Percentiles rank a stretch among this genome's conserved stretches.
Conservation (phyloP, 2,797 vertebrate genomes). For the Onychomys torridus region DNA sequence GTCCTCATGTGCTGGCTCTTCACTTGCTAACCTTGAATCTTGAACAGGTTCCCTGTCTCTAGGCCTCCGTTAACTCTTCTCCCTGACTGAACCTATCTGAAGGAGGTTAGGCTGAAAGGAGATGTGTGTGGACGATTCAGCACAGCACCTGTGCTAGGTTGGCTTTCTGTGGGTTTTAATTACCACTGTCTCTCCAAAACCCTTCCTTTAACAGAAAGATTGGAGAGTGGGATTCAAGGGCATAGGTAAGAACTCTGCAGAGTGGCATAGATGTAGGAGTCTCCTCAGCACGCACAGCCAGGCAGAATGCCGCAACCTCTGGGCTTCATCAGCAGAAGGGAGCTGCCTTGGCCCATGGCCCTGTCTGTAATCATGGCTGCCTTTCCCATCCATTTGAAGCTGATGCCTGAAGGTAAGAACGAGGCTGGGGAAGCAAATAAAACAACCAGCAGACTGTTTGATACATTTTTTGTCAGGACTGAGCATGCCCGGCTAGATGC, state of each 20-base stretch:
- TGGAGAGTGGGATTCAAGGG: neutral
- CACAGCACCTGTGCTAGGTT: neutral
- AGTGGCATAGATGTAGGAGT: neutral
- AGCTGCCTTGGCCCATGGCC: neutral
- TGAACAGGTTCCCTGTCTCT: neutral
- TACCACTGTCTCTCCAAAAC: neutral
- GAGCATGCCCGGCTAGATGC: neutral
- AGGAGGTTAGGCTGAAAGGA: neutral
- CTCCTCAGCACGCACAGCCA: neutral
- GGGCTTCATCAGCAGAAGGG: neutral
- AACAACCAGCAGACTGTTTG: neutral
- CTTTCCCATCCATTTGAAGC: constrained; percentile 8
- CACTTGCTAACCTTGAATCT: neutral
- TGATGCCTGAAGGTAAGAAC: neutral
- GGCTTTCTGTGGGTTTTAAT: neutral
- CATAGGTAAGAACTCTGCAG: neutral
- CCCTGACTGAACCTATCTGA: neutral
- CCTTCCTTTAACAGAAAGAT: neutral
- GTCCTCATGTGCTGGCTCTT: neutral
- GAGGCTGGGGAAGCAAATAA: neutral
- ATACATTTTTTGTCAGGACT: neutral
- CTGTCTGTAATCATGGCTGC: neutral
- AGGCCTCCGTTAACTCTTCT: neutral
- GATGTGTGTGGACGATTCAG: neutral
- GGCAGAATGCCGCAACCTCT: neutral